A percentile compares a stretch with the other conserved stretches of the same genome.
Conservation (phyloP, 2,888 invertebrate species). For the Boloria selene region DNA sequence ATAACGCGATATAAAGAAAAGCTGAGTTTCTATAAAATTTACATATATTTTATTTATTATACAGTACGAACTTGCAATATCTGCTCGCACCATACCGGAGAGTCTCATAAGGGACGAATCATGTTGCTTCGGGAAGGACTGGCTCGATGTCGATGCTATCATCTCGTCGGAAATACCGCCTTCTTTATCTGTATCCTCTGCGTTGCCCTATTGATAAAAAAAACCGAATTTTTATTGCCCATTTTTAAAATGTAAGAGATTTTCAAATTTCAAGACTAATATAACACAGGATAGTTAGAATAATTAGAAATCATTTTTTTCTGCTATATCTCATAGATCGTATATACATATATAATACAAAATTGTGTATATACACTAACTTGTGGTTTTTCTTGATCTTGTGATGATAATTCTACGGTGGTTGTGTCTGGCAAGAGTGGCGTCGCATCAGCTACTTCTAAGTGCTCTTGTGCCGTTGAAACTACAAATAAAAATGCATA, state of each 20-base stretch:
- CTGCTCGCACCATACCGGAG: conserved; percentile 31
- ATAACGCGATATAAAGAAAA: no score
- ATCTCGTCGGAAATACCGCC: neutral
- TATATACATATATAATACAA: no score
- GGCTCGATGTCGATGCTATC: conserved; percentile 1
- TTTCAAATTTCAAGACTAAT: no score
- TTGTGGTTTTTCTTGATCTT: neutral
- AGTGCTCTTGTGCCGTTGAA: neutral
- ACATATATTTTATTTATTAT: neutral
- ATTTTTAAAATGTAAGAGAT: no score
- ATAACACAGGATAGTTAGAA: no score
- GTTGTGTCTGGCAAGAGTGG: neutral
- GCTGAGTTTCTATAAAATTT: neutral
- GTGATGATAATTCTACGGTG: neutral
- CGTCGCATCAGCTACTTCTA: neutral
- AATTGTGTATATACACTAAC: neutral
- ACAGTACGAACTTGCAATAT: conserved; percentile 31
- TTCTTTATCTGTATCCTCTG: neutral
- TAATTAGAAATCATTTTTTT: no score
- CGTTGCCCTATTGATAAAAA: no score
- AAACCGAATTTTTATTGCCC: no score
- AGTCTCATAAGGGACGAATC: conserved; percentile 33
- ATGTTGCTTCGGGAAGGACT: neutral
- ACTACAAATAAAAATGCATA: no score
- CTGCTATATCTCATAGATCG: no score